phyloP scores from a whole-genome alignment of 2,888 invertebrate species.

The Cyclophora albipunctata region DNA sequence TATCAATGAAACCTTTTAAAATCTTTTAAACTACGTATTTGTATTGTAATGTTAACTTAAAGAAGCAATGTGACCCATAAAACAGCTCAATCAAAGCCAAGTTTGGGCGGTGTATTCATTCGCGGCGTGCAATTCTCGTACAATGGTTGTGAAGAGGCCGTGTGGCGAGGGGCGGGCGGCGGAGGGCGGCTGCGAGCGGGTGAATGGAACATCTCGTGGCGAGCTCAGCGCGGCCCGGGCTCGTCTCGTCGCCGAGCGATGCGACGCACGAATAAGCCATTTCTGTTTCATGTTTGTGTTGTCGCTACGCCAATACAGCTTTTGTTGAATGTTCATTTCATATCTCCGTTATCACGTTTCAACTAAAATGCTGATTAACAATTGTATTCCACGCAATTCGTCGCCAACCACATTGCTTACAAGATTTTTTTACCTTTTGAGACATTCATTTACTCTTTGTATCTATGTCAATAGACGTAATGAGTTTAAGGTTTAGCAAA shows the following conservation, averaged over 20 bases:
- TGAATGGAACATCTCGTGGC: constrained; percentile 30
- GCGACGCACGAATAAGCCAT: constrained; percentile 37
- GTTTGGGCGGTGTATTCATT: constrained; percentile 19
- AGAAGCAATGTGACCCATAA: constrained; percentile 12
- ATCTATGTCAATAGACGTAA: no score
- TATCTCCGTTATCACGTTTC: constrained; percentile 43
- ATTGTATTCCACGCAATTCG: no score
- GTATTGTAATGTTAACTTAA: no score
- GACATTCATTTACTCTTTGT: no score
- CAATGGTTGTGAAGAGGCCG: constrained; percentile 20
- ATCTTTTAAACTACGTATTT: no score
- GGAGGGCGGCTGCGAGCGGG: constrained; percentile 9
- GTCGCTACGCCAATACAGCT: constrained; percentile 44
- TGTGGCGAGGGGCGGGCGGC: constrained; percentile 7
- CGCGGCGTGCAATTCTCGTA: constrained; percentile 18
- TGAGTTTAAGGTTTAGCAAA: no score
- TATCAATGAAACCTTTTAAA: no score
- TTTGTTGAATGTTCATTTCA: constrained; percentile 50
- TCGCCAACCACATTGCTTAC: no score
- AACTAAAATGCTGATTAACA: constrained; percentile 19
- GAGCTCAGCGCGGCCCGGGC: constrained; percentile 19
- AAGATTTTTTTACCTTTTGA: no score
- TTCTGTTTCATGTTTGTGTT: constrained; percentile 54
- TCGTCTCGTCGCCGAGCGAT: constrained; percentile 12
- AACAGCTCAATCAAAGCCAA: constrained; percentile 20